Base-by-base conservation (phyloP, 2,797 vertebrate genomes). In the Acanthiza pusilla region DNA sequence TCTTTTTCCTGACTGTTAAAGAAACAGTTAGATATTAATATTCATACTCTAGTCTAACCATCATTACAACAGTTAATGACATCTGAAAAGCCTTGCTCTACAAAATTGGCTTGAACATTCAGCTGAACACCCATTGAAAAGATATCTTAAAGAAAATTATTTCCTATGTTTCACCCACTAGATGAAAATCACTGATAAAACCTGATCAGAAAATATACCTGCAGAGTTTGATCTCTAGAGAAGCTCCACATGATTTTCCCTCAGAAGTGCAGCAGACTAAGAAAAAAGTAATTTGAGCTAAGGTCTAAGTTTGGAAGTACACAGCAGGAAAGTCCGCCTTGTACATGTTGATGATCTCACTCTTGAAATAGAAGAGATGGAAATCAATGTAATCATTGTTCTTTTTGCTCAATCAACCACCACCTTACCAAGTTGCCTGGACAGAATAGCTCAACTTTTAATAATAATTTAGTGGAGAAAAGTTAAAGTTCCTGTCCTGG, bases 351-450 rank as follows among this genome's bases (percentile, higher is more conserved):
- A 94, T 96, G 60, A 91, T 87, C 80, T 95, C 77, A 61, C 30
- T 47, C 84, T 91, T 74, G 57, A 96, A 94, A 83, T 19, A 88
- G 80, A 87, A 72, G 42, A 70, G 83, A 87, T 79, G 53, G n/a
- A 97, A 97, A 95, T 91, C 89, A 94, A 48, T 58, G 79, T 61
- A 96, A 95, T 93, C 85, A 80, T 53, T 7, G 4, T 53, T 85
- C 60, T 71, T 89, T 85, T 91, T 66, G 30, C 72, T 92, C 87
- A 94, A 93, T 96, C 92, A 94, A 74, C 62, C 50, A 65, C 23
- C 51, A 75, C 16, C 51, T 87, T 71, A 60, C n/a, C 0, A 0
- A 89, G 74, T 25, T 66, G 57, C 48, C 67, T 43, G 42, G 63
- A 76, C 23, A 85, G 78, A 92, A 89, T 38, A 79, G 18, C 55